Base-by-base conservation (phyloP, 2,888 invertebrate genomes). In the Ashinkailepas kermadecensis region DNA sequence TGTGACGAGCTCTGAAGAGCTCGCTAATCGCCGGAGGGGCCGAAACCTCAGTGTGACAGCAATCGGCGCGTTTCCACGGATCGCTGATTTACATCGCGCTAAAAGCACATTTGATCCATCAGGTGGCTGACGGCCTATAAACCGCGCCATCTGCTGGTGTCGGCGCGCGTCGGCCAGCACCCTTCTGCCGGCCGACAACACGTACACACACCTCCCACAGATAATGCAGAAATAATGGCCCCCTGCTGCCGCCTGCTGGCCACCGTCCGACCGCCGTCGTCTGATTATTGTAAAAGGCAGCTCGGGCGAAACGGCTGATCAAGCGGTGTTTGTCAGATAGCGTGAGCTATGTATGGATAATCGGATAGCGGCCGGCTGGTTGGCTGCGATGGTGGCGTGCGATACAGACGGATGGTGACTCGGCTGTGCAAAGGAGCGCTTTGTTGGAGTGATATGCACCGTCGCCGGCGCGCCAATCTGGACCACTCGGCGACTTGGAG, bases 101-200 rank as follows among this genome's bases (percentile, higher is more conserved):
- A 74, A 74, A 74, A 74, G 56, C 74, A 21, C 74, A 74, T 74
- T 54, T 74, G 74, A 74, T 74, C 74, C 74, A 74, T 74, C 74
- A 74, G 54, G 18, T 11, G 9, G 1, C 74, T 74, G 74, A 56
- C 74, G 21, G 56, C 10, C 74, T 74, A 74, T 74, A 74, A 74
- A 74, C 74, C 54, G 54, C 54, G 74, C 74, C 54, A 56, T 54
- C 74, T 54, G 74, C 21, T 9, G 13, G 15, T 15, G 39, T 0
- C 54, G 15, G 39, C 39, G 39, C 39, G 39, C 7, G 18, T 2
- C 56, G 7, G 54, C 18, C 21, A 2, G 74, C 74, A 74, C 74
- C 74, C 74, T 74, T 74, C 39, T 74, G 56, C 54, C 21, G 74
- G 21, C 21, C 39, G 15, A 21, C 74, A 23, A 15, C 54, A 18